Percentiles rank a stretch among this genome's conserved stretches.
phyloP scores from a whole-genome alignment of 2,797 vertebrate species.

The Orientallactaga sibirica region DNA sequence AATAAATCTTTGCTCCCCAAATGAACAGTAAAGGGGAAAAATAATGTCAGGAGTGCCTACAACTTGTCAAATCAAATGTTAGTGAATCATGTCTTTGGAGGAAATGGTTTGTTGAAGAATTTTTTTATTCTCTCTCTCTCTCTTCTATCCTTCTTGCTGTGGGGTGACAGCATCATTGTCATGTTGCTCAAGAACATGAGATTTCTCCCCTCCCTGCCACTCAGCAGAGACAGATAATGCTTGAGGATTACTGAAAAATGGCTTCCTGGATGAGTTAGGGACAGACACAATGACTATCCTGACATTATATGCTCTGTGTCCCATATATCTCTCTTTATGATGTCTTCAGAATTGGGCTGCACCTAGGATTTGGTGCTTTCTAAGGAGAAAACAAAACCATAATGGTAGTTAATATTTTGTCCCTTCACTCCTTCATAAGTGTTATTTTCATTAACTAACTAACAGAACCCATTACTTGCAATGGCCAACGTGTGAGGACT shows the following conservation, averaged over 20 bases:
- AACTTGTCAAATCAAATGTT: constrained; percentile 73
- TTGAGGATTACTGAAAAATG: constrained; percentile 9
- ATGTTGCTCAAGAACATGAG: not conserved
- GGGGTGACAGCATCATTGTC: not conserved
- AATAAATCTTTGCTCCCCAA: constrained; percentile 58
- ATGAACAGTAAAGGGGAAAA: constrained; percentile 61
- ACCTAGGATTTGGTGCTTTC: constrained; percentile 23
- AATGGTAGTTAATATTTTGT: not conserved
- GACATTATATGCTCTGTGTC: fast-evolving
- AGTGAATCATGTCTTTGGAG: constrained; percentile 72
- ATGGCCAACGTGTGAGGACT: not conserved
- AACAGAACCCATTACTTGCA: constrained; percentile 43
- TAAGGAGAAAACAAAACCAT: constrained; percentile 65
- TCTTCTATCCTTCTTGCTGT: not conserved
- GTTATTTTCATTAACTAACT: constrained; percentile 64
- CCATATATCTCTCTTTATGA: not conserved
- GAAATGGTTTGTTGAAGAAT: constrained; percentile 56
- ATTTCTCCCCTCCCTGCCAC: not conserved
- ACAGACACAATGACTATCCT: not conserved
- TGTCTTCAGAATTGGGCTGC: not conserved
- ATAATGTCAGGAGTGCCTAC: constrained; percentile 69
- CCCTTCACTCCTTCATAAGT: constrained; percentile 4
- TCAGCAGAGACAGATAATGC: not conserved
- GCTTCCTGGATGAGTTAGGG: constrained; percentile 35
- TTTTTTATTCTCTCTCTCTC: not conserved